Conservation (phyloP, 2,888 invertebrate species). For the Holacanthella duospinosa region DNA sequence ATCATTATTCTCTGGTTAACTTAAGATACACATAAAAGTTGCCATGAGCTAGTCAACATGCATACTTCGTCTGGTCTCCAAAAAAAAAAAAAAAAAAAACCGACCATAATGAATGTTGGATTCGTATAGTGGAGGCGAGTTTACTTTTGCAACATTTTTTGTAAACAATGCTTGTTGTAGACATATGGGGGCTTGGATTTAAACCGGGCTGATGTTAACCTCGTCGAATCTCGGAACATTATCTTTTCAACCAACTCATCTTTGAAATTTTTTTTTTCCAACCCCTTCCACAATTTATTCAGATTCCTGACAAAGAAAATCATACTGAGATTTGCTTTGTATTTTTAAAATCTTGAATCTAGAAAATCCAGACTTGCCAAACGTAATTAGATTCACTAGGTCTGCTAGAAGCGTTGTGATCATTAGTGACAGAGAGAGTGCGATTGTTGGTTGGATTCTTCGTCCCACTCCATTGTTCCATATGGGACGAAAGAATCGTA, state of each 20-base stretch:
- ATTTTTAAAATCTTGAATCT: too few species aligned
- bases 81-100: too few species aligned
- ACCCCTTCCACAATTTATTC: background rate
- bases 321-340: background rate
- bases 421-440: conserved; percentile 9
- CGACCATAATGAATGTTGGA: too few species aligned
- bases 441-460: conserved; percentile 10
- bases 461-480: conserved; percentile 22
- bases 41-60: too few species aligned
- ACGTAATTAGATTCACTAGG: too few species aligned
- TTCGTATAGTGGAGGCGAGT: too few species aligned
- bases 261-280: background rate
- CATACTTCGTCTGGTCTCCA: too few species aligned
- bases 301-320: background rate
- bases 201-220: background rate
- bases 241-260: background rate
- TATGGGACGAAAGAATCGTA: conserved; percentile 38
- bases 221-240: background rate
- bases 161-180: background rate
- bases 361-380: too few species aligned
- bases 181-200: background rate
- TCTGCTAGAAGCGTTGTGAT: background rate
- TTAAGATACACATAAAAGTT: too few species aligned
- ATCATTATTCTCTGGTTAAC: too few species aligned
- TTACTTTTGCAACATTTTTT: background rate